Evolutionary conservation across 2,888 invertebrate genomes (phyloP).

Genomic region (Drosophila affinis): DNA sequence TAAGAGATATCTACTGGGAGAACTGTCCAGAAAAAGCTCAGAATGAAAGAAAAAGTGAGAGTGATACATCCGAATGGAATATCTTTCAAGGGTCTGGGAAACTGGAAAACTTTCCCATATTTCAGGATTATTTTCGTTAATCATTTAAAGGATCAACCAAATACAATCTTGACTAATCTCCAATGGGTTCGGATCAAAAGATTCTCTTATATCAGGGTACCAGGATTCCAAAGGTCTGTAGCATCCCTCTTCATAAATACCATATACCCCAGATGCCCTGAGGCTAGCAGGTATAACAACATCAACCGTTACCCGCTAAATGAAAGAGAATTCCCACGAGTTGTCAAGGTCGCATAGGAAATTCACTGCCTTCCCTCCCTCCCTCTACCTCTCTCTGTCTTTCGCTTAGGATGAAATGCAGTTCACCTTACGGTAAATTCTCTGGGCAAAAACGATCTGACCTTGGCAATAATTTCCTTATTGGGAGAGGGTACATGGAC

Average conservation of each 20-base stretch:
- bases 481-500: conserved; percentile 10
- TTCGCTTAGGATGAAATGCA: conserved; percentile 33
- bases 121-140: background rate
- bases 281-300: background rate
- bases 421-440: conserved; percentile 47
- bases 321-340: conserved; percentile 46
- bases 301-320: conserved; percentile 29
- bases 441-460: conserved; percentile 25
- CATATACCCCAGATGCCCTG: background rate
- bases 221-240: background rate
- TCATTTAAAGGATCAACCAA: background rate
- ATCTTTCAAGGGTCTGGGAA: background rate
- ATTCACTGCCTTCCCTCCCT: conserved; percentile 4
- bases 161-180: too few species aligned
- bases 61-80: too few species aligned
- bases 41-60: too few species aligned
- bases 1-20: background rate
- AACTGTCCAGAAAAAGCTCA: too few species aligned
- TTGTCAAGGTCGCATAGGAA: conserved; percentile 39
- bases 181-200: background rate
- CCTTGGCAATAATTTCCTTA: conserved; percentile 57
- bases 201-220: background rate
- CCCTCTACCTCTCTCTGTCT: conserved; percentile 16
- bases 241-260: background rate
- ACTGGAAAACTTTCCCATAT: background rate